Conservation (phyloP, 1,140 invertebrate species). For the Pseudoatta argentina region DNA sequence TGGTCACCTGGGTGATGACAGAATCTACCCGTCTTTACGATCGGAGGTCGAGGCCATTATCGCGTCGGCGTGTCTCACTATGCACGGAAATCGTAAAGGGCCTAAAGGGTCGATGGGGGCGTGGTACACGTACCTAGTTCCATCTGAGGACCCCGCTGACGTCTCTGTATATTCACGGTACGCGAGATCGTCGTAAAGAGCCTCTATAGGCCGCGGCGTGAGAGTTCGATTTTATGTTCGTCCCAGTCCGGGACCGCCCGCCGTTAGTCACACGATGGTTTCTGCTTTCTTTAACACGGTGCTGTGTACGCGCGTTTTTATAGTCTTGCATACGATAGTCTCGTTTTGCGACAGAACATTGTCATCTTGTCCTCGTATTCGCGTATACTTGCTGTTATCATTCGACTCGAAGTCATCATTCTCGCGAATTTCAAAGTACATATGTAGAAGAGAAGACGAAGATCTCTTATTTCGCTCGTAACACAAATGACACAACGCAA, state of each 20-base stretch:
- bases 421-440: slow-evolving; percentile 23
- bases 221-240: slow-evolving; percentile 72
- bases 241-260: slow-evolving; percentile 63
- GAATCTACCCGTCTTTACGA: slow-evolving; percentile 74
- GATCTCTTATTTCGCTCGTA: slow-evolving; percentile 64
- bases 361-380: slow-evolving; percentile 37
- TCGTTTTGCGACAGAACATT: slow-evolving; percentile 25
- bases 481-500: slow-evolving; percentile 67
- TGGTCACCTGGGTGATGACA: slow-evolving; percentile 65
- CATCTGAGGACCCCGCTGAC: slow-evolving; percentile 69
- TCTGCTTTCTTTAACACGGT: slow-evolving; percentile 50
- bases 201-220: slow-evolving; percentile 45
- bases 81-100: slow-evolving; percentile 75
- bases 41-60: slow-evolving; percentile 71
- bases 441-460: neutral
- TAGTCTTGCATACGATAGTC: slow-evolving; percentile 40
- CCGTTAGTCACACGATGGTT: slow-evolving; percentile 65
- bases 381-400: slow-evolving; percentile 35
- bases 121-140: slow-evolving; percentile 63
- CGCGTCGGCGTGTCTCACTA: slow-evolving; percentile 61
- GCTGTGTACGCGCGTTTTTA: slow-evolving; percentile 62
- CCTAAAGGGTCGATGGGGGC: slow-evolving; percentile 67
- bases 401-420: slow-evolving; percentile 1
- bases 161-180: slow-evolving; percentile 70
- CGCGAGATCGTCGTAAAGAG: slow-evolving; percentile 72